Evolutionary conservation across 1,140 invertebrate genomes (phyloP).

Genomic region (Drosophila aff.): DNA sequence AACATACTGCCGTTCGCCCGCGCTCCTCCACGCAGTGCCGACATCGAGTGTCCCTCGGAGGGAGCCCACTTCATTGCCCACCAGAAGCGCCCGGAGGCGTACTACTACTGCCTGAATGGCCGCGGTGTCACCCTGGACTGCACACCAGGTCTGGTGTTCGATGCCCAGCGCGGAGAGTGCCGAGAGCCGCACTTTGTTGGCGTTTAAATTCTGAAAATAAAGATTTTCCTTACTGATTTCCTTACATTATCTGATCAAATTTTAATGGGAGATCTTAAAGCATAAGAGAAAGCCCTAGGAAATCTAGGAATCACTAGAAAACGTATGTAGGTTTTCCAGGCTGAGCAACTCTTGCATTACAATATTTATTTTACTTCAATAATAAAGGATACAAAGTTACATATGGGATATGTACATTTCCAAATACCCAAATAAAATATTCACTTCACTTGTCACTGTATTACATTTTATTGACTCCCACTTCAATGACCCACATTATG

Average conservation of each 20-base stretch:
- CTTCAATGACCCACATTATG: constrained; percentile 17
- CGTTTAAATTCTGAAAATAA: constrained; percentile 29
- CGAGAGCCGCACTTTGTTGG: constrained; percentile 42
- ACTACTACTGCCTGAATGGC: constrained; percentile 75
- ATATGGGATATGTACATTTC: neutral
- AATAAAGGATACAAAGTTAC: neutral
- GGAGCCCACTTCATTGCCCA: constrained; percentile 71
- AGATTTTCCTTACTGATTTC: neutral
- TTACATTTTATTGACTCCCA: constrained; percentile 9
- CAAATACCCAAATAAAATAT: neutral
- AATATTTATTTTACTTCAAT: too few relatives aligned
- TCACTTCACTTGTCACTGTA: neutral
- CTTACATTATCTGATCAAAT: too few relatives aligned
- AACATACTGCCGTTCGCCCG: constrained; percentile 67
- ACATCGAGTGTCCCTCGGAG: constrained; percentile 62
- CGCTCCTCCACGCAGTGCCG: constrained; percentile 64
- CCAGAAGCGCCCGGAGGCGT: constrained; percentile 56
- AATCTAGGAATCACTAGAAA: neutral
- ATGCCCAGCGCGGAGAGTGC: constrained; percentile 57
- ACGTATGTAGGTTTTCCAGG: neutral
- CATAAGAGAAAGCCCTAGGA: neutral
- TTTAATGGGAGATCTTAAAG: neutral
- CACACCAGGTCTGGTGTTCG: constrained; percentile 74
- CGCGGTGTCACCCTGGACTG: constrained; percentile 69
- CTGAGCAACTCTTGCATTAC: neutral